A percentile compares a stretch with the other conserved stretches of the same genome.
Conservation (phyloP, 2,113 vertebrate species). For the Dipodomys ordii region DNA sequence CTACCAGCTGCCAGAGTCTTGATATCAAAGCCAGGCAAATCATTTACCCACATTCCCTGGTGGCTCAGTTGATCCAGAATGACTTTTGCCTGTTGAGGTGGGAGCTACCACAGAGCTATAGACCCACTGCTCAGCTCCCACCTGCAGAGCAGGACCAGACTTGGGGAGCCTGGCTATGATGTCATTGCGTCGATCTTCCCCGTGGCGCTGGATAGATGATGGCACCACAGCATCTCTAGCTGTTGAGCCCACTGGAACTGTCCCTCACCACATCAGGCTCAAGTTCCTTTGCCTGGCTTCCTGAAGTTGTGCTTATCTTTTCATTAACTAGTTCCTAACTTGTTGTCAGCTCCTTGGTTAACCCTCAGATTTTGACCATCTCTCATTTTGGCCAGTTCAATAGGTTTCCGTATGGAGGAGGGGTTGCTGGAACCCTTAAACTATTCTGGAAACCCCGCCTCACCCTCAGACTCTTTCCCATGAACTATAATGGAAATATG, state of each 20-base stretch:
- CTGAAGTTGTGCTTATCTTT: no score
- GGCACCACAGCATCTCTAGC: neutral
- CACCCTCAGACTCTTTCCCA: neutral
- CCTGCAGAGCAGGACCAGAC: neutral
- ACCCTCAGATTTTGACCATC: neutral
- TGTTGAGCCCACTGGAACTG: neutral
- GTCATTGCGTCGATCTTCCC: neutral
- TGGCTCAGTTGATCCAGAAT: neutral
- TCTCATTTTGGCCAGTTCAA: neutral
- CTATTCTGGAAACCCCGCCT: neutral
- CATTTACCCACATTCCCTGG: neutral
- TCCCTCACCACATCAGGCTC: neutral
- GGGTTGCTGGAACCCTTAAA: neutral
- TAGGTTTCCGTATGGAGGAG: neutral
- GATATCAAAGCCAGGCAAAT: no score
- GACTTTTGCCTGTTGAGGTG: neutral
- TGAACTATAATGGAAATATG: neutral
- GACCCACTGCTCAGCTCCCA: neutral
- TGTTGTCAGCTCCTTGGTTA: neutral
- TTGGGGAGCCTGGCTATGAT: neutral
- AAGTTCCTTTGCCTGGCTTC: neutral
- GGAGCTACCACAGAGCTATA: neutral
- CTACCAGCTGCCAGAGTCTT: neutral
- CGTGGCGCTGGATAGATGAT: neutral
- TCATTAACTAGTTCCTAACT: neutral